phyloP scores from a whole-genome alignment of 2,888 invertebrate species.

The Cosmopolites sordidus region DNA sequence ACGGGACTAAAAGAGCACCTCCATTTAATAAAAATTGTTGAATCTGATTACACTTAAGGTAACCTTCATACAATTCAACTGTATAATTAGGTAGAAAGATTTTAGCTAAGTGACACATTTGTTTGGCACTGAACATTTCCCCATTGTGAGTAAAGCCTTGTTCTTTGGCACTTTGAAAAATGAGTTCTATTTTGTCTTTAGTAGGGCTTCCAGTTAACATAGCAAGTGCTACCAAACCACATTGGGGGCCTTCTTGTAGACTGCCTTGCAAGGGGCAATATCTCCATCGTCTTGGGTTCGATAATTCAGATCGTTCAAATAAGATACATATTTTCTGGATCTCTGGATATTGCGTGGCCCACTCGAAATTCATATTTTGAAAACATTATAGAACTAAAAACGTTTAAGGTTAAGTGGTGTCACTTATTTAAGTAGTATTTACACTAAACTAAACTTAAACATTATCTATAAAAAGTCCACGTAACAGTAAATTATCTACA shows the following conservation, averaged over 20 bases:
- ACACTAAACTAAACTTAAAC: too few relatives aligned
- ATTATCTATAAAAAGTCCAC: too few relatives aligned
- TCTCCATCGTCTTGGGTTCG: conserved; percentile 49
- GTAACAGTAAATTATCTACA: too few relatives aligned
- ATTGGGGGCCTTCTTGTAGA: conserved; percentile 66
- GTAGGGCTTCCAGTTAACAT: conserved; percentile 67
- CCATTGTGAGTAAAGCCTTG: conserved; percentile 74
- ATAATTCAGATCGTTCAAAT: conserved; percentile 52
- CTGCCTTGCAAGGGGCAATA: conserved; percentile 38
- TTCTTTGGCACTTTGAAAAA: conserved; percentile 57
- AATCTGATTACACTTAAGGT: conserved; percentile 46
- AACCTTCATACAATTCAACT: conserved; percentile 48
- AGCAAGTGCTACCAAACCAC: conserved; percentile 82
- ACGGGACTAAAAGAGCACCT: conserved; percentile 52
- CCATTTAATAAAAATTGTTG: conserved; percentile 45
- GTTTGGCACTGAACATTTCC: conserved; percentile 79
- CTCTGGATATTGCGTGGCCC: conserved; percentile 57
- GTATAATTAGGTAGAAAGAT: conserved; percentile 53
- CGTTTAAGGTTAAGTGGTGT: too few relatives aligned
- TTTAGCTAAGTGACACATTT: conserved; percentile 62
- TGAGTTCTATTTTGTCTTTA: conserved; percentile 54
- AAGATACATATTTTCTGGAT: conserved; percentile 57
- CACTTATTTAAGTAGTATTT: too few relatives aligned
- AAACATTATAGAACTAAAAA: too few relatives aligned
- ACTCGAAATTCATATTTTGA: conserved; percentile 49